phyloP scores from a whole-genome alignment of 2,888 invertebrate species.

The Gastracanthus pulcherrimus region DNA sequence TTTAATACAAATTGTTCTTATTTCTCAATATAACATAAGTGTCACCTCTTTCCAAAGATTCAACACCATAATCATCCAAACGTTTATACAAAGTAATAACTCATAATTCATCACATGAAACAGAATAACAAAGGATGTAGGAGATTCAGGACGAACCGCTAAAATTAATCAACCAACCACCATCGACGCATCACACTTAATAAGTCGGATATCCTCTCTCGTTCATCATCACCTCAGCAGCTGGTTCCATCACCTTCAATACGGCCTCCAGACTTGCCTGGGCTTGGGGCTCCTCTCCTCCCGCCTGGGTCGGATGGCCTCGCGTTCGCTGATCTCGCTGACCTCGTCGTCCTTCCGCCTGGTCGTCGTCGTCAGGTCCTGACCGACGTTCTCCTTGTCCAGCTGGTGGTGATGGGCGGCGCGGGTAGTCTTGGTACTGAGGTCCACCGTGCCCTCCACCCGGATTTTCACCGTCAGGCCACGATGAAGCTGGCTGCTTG shows the following conservation, averaged over 20 bases:
- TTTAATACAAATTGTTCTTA: too few relatives aligned
- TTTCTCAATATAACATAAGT: too few relatives aligned
- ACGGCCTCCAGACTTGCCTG: constrained; percentile 76
- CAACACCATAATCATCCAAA: too few relatives aligned
- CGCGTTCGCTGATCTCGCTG: constrained; percentile 66
- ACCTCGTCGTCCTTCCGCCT: constrained; percentile 71
- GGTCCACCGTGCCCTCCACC: constrained; percentile 74
- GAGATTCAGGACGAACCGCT: too few relatives aligned
- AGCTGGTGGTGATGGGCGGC: constrained; percentile 56
- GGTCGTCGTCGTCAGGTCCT: constrained; percentile 71
- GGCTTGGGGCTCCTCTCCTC: constrained; percentile 74
- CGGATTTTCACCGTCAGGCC: constrained; percentile 71
- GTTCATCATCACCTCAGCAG: neutral
- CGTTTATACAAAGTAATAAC: too few relatives aligned
- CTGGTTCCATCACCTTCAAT: constrained; percentile 62
- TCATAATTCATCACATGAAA: too few relatives aligned
- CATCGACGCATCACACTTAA: too few relatives aligned
- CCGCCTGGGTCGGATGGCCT: constrained; percentile 68
- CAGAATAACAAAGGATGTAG: too few relatives aligned
- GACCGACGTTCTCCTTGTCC: constrained; percentile 75
- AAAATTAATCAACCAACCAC: too few relatives aligned
- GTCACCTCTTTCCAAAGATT: too few relatives aligned
- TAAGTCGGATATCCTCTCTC: too few relatives aligned
- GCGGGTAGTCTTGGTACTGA: constrained; percentile 71
- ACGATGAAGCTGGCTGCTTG: constrained; percentile 49